phyloP scores from a whole-genome alignment of 2,113 vertebrate species.

The Sturnus vulgaris region DNA sequence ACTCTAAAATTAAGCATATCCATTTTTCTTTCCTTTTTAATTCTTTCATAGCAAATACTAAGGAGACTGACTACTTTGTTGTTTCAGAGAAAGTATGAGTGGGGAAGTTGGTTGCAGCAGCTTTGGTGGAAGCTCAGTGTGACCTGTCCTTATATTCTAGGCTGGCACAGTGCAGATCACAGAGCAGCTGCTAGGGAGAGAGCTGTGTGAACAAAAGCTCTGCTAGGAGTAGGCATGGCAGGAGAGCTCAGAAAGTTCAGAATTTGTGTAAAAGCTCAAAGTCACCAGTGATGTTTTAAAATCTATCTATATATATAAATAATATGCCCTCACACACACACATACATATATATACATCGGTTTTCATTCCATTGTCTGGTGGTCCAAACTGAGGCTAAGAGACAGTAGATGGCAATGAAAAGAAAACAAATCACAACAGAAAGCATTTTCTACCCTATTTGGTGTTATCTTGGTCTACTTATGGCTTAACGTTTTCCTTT shows the following conservation, averaged over 20 bases:
- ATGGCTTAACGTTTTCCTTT: background rate
- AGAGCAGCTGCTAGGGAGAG: background rate
- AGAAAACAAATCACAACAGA: background rate
- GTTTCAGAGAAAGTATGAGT: background rate
- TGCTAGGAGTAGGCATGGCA: background rate
- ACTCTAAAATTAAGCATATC: background rate
- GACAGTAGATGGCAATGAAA: background rate
- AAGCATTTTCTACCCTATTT: background rate
- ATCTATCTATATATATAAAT: background rate
- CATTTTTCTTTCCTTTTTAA: background rate
- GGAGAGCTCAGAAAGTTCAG: background rate
- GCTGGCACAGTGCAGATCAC: background rate
- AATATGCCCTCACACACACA: too few relatives aligned
- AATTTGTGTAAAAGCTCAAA: background rate
- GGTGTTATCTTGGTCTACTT: background rate
- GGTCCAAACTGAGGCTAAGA: background rate
- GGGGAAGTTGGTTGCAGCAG: background rate
- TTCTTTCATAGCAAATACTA: background rate
- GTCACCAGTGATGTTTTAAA: background rate
- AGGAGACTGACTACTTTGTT: background rate
- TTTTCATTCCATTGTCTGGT: background rate
- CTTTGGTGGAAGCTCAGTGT: background rate
- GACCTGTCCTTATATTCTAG: background rate
- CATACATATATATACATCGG: background rate
- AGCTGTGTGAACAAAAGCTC: background rate